Evolutionary conservation across 2,113 vertebrate species (phyloP), one percentile per base, ranked within the genome.

Genomic region (Paramisgurnus dabryanus): DNA sequence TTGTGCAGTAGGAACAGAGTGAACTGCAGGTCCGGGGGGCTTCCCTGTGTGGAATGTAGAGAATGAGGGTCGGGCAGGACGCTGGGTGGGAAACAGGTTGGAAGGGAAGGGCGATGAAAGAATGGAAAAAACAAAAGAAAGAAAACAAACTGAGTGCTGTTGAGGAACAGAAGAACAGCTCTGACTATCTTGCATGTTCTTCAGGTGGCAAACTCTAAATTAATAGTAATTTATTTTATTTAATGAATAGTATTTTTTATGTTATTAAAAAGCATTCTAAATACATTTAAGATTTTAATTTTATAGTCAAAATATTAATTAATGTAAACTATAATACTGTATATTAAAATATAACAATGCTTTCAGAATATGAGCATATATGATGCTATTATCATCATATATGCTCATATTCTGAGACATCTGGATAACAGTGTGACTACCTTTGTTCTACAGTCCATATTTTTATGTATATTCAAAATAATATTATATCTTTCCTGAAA

Each of bases 21-120:
- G 57, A 8, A n/a, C 55, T 66, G 27, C 43, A 63, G 61, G 84
- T 84, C 70, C 74, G 43, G 70, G 53, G 45, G 80, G 80, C 66
- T 87, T 79, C 67, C 57, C 83, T 72, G 77, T 73, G 71, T 85
- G 87, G 83, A 89, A 88, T 85, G 79, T 22, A 83, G 84, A 2
- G 39, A 76, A 84, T 69, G 74, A 85, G 82, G 78, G 79, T 34
- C 73, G 64, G 40, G 61, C 82, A 55, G 76, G 39, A 70, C 57
- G 18, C 10, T 67, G 83, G 77, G 69, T 60, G 79, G 77, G 80
- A 67, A 72, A 41, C 74, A 85, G 70, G 74, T 75, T 69, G 41
- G 65, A 74, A 41, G 60, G 80, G 77, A 88, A 83, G 61, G 81
- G 60, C 43, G 34, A 53, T 67, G 57, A 76, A 85, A 67, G 80